phyloP scores from a whole-genome alignment of 1,140 invertebrate species.

The Bombyx mori region DNA sequence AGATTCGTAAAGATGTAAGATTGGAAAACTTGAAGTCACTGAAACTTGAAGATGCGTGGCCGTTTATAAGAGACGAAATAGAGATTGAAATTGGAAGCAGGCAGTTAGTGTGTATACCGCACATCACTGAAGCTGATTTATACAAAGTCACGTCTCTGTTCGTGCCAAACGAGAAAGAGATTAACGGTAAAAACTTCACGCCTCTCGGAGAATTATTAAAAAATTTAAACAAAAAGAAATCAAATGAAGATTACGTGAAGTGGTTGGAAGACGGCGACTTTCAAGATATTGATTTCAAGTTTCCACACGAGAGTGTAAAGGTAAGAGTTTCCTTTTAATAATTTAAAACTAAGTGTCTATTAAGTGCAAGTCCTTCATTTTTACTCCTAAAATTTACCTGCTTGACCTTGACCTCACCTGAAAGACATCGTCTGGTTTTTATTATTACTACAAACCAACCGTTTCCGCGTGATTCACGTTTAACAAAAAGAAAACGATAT shows the following conservation, averaged over 20 bases:
- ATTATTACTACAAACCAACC: too few relatives aligned
- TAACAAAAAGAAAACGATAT: too few relatives aligned
- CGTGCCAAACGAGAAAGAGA: slow-evolving; percentile 57
- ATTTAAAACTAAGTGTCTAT: too few relatives aligned
- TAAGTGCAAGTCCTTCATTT: too few relatives aligned
- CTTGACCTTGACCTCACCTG: slow-evolving; percentile 3
- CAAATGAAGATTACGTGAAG: slow-evolving; percentile 51
- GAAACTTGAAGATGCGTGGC: slow-evolving; percentile 67
- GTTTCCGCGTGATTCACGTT: too few relatives aligned
- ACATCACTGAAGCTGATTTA: slow-evolving; percentile 64
- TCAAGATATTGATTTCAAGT: slow-evolving; percentile 58
- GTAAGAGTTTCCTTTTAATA: slow-evolving; percentile 20
- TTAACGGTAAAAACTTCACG: slow-evolving; percentile 61
- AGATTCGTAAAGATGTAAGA: slow-evolving; percentile 66
- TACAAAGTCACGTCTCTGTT: slow-evolving; percentile 64
- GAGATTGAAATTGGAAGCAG: slow-evolving; percentile 66
- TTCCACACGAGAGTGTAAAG: slow-evolving; percentile 69
- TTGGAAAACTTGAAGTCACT: slow-evolving; percentile 58
- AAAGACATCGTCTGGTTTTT: not conserved
- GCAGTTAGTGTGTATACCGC: slow-evolving; percentile 65
- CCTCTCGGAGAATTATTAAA: slow-evolving; percentile 58
- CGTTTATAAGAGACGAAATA: slow-evolving; percentile 69
- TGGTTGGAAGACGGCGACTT: slow-evolving; percentile 52
- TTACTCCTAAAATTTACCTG: not conserved
- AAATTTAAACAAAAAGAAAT: slow-evolving; percentile 56